phyloP scores from a whole-genome alignment of 2,797 vertebrate genomes.

The Bradypodion pumilum region DNA sequence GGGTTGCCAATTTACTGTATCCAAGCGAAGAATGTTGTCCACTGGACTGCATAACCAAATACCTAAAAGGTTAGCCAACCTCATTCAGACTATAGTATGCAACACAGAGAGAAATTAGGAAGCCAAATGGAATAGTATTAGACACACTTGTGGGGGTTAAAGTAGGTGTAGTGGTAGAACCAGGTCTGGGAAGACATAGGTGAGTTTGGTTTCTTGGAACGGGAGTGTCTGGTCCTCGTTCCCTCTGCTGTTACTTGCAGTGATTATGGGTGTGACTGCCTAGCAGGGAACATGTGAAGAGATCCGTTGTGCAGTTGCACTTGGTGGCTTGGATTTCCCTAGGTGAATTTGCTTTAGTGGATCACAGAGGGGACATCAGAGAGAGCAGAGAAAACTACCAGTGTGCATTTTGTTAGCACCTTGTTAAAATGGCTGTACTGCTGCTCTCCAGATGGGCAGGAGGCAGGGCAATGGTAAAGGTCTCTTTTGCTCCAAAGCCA shows the following conservation, averaged over 20 bases:
- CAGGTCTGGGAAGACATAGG: too few relatives aligned
- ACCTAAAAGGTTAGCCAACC: not conserved
- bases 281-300: too few relatives aligned
- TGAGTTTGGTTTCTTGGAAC: not conserved
- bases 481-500: too few relatives aligned
- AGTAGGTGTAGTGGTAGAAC: not conserved
- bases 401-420: too few relatives aligned
- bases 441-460: too few relatives aligned
- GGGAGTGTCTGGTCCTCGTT: not conserved
- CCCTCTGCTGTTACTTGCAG: not conserved
- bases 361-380: too few relatives aligned
- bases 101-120: not conserved
- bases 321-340: too few relatives aligned
- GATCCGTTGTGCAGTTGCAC: too few relatives aligned
- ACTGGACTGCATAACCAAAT: not conserved
- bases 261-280: too few relatives aligned
- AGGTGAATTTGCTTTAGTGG: not conserved
- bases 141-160: not conserved
- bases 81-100: not conserved
- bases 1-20: not conserved
- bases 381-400: too few relatives aligned
- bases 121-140: not conserved
- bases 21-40: not conserved
- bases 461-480: too few relatives aligned
- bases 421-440: too few relatives aligned